Percentiles rank a stretch among this genome's conserved stretches.
Evolutionary conservation across 2,888 invertebrate species (phyloP).

Genomic region (Hydroisotoma schaefferi): DNA sequence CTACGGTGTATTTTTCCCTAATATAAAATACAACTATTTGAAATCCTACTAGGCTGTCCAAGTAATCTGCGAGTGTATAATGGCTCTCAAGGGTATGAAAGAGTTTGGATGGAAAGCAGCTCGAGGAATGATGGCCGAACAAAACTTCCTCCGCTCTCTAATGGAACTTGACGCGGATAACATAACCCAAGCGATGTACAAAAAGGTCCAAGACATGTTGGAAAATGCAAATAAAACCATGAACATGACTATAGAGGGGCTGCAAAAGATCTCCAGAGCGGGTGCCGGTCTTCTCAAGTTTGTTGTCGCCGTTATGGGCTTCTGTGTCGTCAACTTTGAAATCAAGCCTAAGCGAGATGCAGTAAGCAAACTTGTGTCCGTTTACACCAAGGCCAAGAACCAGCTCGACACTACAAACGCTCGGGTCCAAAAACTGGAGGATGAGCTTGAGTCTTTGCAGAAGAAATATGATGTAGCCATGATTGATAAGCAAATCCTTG

Average conservation of each 20-base stretch:
- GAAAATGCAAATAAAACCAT: slow-evolving; percentile 45
- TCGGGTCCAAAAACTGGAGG: slow-evolving; percentile 70
- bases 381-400: slow-evolving; percentile 55
- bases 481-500: slow-evolving; percentile 63
- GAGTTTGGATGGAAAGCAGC: slow-evolving; percentile 89
- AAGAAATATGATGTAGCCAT: slow-evolving; percentile 73
- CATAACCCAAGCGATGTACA: slow-evolving; percentile 51
- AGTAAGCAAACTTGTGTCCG: slow-evolving; percentile 71
- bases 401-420: slow-evolving; percentile 69
- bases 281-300: slow-evolving; percentile 81
- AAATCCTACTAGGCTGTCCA: slow-evolving; percentile 70
- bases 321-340: slow-evolving; percentile 80
- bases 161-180: slow-evolving; percentile 74
- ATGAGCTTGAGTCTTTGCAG: slow-evolving; percentile 66
- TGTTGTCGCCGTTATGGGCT: slow-evolving; percentile 81
- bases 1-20: too few species aligned
- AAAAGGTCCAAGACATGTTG: slow-evolving; percentile 29
- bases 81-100: slow-evolving; percentile 74
- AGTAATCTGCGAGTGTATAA: slow-evolving; percentile 83
- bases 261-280: slow-evolving; percentile 78
- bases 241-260: slow-evolving; percentile 64
- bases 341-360: slow-evolving; percentile 65
- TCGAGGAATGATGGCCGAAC: slow-evolving; percentile 88
- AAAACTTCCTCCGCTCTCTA: slow-evolving; percentile 72
- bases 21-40: too few species aligned